Conservation (phyloP, 2,113 vertebrate genomes). For the Corydoras maculifer region DNA sequence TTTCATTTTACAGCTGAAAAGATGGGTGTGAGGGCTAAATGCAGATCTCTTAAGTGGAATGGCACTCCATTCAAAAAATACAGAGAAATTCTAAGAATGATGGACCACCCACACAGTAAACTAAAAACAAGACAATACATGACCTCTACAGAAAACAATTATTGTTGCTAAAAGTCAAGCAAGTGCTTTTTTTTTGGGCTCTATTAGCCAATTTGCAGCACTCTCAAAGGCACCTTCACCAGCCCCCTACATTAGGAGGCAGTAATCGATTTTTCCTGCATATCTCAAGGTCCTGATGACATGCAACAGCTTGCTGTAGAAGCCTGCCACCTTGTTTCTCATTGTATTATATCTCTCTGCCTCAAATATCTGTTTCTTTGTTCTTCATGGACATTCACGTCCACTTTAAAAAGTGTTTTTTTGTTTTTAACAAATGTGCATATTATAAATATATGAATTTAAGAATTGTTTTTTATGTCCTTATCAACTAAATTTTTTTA, state of each 20-base stretch:
- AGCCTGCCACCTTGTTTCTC: conserved; percentile 1
- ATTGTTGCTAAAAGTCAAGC: conserved; percentile 41
- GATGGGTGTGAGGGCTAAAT: background rate
- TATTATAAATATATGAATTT: too few relatives aligned
- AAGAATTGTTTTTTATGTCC: too few relatives aligned
- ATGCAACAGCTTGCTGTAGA: conserved; percentile 27
- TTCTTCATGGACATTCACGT: background rate
- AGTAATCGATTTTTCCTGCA: conserved; percentile 51
- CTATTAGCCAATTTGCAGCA: conserved; percentile 36
- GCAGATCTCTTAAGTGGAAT: background rate
- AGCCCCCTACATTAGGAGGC: conserved; percentile 32
- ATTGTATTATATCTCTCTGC: conserved; percentile 23
- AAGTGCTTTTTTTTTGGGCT: conserved; percentile 32
- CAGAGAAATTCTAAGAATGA: conserved; percentile 12
- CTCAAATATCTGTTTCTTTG: background rate
- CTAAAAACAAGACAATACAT: conserved; percentile 30
- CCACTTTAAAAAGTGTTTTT: background rate
- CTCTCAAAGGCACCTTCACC: conserved; percentile 17
- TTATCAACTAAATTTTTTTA: too few relatives aligned
- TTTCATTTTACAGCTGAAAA: too few relatives aligned
- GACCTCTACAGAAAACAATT: conserved; percentile 50
- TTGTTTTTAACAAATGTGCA: too few relatives aligned
- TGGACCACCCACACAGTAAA: conserved; percentile 18
- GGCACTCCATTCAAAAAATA: conserved; percentile 2
- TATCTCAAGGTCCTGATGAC: conserved; percentile 54